Percentiles rank a stretch among this genome's conserved stretches.
Conservation (phyloP, 2,113 vertebrate genomes). For the Trochalopteron elliotii region DNA sequence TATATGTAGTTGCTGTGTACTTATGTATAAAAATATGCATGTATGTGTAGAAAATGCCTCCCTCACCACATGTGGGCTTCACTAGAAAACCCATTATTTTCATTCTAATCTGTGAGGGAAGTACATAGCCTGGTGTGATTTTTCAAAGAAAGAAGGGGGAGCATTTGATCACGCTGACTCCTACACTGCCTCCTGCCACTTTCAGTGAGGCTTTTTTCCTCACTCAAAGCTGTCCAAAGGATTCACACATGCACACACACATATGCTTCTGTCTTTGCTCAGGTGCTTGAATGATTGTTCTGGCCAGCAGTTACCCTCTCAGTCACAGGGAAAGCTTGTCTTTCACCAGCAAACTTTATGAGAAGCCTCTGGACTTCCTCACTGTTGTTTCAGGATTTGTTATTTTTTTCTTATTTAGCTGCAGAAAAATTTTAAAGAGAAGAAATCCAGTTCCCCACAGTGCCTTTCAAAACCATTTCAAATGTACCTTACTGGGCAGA, state of each 20-base stretch:
- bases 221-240: not conserved
- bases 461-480: not conserved
- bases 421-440: not conserved
- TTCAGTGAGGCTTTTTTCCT: not conserved
- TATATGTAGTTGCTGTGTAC: fast-evolving
- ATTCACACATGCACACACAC: not conserved
- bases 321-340: not conserved
- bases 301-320: not conserved
- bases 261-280: not conserved
- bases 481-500: not conserved
- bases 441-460: not conserved
- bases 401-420: not conserved
- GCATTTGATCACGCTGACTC: not conserved
- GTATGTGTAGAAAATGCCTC: not conserved
- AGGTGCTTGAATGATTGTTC: not conserved
- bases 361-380: not conserved
- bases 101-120: not conserved
- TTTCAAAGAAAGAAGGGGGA: not conserved
- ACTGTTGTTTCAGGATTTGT: not conserved
- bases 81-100: not conserved
- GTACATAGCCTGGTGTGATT: not conserved
- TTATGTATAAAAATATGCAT: not conserved
- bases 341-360: not conserved
- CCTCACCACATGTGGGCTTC: not conserved
- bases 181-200: not conserved